Conservation (phyloP, 2,113 vertebrate genomes). For the Plotosus lineatus region DNA sequence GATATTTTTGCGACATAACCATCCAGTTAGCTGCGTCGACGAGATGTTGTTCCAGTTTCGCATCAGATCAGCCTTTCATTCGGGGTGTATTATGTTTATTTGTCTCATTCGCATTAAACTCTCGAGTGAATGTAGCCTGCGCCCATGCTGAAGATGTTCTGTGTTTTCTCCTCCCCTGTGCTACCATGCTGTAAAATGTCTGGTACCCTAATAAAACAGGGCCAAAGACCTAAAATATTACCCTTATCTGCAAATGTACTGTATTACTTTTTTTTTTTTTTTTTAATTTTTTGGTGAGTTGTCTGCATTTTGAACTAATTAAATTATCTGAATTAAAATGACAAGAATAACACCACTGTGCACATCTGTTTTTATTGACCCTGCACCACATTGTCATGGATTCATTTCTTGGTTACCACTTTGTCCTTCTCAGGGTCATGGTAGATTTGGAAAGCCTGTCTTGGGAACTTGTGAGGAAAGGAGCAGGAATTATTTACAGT, state of each 20-base stretch:
- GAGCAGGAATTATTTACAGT: background rate
- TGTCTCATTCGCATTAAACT: conserved; percentile 27
- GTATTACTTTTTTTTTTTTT: conserved; percentile 74
- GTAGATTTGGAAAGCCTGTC: background rate
- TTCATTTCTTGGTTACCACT: background rate
- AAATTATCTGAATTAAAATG: conserved; percentile 85
- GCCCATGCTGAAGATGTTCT: conserved; percentile 43
- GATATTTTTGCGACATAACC: background rate
- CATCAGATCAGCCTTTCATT: conserved; percentile 11
- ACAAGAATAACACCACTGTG: conserved; percentile 68
- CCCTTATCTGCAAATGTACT: conserved; percentile 80
- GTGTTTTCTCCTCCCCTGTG: conserved; percentile 39
- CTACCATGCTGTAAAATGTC: conserved; percentile 50
- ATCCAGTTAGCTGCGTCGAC: conserved; percentile 13
- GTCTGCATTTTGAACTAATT: conserved; percentile 76
- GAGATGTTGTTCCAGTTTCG: conserved; percentile 18
- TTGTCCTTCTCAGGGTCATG: background rate
- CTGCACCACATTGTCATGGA: background rate
- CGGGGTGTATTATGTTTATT: conserved; percentile 21
- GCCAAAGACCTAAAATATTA: conserved; percentile 68
- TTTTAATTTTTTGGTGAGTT: conserved; percentile 70
- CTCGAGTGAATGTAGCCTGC: conserved; percentile 41
- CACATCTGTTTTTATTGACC: conserved; percentile 44
- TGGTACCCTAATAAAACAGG: conserved; percentile 58
- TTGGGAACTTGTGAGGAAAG: background rate